Percentiles rank a stretch among this genome's conserved stretches.
These are phyloP conservation scores for Belonocnema kinseyi DNA, from an alignment of 1,140 invertebrate species.

Conservation along the genomic window DNA sequence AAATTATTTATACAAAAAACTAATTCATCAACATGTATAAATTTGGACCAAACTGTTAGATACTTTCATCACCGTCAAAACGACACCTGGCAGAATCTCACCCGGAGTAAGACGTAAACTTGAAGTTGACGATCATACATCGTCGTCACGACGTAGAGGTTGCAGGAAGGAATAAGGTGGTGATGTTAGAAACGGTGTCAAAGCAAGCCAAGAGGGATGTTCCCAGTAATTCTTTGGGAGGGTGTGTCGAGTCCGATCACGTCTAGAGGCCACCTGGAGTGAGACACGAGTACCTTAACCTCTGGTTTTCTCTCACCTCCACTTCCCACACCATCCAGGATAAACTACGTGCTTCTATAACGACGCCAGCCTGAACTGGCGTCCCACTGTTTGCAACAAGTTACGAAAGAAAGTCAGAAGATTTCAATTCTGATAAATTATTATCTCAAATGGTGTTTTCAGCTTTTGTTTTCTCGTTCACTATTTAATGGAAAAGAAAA, in stretches of 20 bases:
- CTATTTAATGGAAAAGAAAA: neutral
- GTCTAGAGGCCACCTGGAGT: slow-evolving; percentile 22
- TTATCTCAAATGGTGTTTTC: neutral
- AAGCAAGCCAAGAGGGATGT: slow-evolving; percentile 23
- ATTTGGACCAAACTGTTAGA: too few relatives aligned
- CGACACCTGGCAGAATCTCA: too few relatives aligned
- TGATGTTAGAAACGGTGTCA: slow-evolving; percentile 13
- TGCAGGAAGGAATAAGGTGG: neutral
- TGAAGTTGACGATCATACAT: neutral
- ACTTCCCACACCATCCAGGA: slow-evolving; percentile 7
- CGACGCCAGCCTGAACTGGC: slow-evolving; percentile 9
- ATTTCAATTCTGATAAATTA: slow-evolving; percentile 15
- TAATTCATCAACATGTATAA: too few relatives aligned
- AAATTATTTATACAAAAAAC: too few relatives aligned
- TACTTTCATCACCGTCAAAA: too few relatives aligned
- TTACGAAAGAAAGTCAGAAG: neutral
- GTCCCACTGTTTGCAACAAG: slow-evolving; percentile 26
- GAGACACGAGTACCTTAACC: slow-evolving; percentile 29
- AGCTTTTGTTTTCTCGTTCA: neutral
- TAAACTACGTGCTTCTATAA: slow-evolving; percentile 27
- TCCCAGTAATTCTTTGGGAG: slow-evolving; percentile 25
- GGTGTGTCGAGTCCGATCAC: slow-evolving; percentile 26
- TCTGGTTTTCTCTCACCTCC: slow-evolving; percentile 20
- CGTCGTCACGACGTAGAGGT: neutral
- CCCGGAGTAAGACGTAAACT: neutral